phyloP scores from a whole-genome alignment of 2,888 invertebrate species.

The Netelia fuscicornis region DNA sequence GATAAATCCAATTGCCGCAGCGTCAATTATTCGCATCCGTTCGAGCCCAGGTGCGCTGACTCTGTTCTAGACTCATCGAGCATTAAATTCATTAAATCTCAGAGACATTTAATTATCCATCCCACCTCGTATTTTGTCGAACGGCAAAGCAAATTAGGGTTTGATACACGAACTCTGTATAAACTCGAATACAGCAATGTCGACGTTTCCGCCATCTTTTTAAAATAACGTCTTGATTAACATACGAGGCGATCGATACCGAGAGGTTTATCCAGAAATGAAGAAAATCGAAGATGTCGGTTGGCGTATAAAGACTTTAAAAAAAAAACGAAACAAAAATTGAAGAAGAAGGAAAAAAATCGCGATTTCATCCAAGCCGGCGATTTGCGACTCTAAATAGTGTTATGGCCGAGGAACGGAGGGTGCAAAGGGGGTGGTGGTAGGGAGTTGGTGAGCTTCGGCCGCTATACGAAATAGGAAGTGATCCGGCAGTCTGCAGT shows the following conservation, averaged over 20 bases:
- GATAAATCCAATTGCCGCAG: constrained; percentile 48
- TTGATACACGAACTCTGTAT: background rate
- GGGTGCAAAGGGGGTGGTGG: constrained; percentile 17
- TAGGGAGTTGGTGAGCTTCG: constrained; percentile 45
- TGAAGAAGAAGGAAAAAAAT: background rate
- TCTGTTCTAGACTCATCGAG: background rate
- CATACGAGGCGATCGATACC: background rate
- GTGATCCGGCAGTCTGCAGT: constrained; percentile 84
- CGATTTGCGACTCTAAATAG: constrained; percentile 34
- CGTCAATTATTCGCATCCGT: constrained; percentile 54
- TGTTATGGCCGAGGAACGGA: background rate
- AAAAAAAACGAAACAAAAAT: background rate
- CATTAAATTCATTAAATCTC: constrained; percentile 17
- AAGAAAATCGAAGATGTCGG: constrained; percentile 10
- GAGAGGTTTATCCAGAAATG: background rate
- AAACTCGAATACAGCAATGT: background rate
- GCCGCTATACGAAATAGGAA: constrained; percentile 68
- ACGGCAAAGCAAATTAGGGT: background rate
- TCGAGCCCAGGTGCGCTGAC: background rate
- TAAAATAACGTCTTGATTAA: background rate
- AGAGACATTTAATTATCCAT: background rate
- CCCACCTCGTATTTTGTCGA: background rate
- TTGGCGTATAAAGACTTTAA: background rate
- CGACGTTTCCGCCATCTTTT: background rate
- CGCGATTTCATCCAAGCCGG: constrained; percentile 18